Evolutionary conservation across 2,797 vertebrate species (phyloP).

Genomic region (Fistularia commersonii): DNA sequence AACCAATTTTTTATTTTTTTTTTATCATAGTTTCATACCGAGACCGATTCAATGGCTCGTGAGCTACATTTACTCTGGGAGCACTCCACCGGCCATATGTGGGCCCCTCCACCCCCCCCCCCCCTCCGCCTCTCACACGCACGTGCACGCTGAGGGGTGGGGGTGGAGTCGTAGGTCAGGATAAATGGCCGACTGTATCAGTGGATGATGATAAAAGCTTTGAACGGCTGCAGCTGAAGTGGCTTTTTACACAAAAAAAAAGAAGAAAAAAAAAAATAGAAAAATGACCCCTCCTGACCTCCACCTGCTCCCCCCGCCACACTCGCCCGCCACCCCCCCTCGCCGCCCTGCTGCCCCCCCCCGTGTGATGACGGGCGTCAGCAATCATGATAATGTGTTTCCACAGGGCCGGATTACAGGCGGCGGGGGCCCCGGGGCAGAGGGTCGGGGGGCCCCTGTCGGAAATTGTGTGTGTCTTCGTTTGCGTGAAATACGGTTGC

Average conservation of each 20-base stretch:
- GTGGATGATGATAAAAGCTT: constrained; percentile 60
- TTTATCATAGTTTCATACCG: constrained; percentile 66
- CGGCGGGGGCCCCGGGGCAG: no score
- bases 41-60: constrained; percentile 57
- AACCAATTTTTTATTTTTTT: constrained; percentile 69
- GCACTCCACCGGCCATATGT: constrained; percentile 48
- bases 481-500: no score
- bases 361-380: no score
- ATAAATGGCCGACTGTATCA: constrained; percentile 55
- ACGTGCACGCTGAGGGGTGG: not conserved
- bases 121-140: constrained; percentile 5
- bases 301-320: not conserved
- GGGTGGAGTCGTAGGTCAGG: constrained; percentile 38
- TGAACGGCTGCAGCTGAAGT: constrained; percentile 50
- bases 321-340: no score
- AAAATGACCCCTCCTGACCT: constrained; percentile 49
- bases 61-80: constrained; percentile 64
- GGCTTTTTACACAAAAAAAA: constrained; percentile 26
- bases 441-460: no score
- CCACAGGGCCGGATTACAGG: no score
- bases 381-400: no score
- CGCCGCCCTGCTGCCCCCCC: no score
- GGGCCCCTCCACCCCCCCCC: constrained; percentile 25
- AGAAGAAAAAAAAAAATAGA: constrained; percentile 19
- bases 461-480: no score